phyloP scores from a whole-genome alignment of 2,888 invertebrate genomes.

The Brenthis daphne region DNA sequence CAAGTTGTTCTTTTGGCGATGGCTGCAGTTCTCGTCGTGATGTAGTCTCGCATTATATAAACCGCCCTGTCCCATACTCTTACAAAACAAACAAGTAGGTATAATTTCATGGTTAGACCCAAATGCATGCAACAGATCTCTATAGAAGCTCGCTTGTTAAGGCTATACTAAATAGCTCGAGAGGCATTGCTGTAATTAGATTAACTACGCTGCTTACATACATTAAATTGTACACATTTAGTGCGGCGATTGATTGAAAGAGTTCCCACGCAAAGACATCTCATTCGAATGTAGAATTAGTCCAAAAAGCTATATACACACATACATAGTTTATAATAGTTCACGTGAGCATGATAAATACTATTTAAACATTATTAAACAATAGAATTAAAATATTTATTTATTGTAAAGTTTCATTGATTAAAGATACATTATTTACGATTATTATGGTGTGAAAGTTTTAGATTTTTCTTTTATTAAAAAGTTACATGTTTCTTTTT shows the following conservation, averaged over 20 bases:
- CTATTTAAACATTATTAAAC: too few species aligned
- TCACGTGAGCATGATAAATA: too few species aligned
- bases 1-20: too few species aligned
- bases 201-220: neutral
- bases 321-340: too few species aligned
- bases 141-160: conserved; percentile 39
- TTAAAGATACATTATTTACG: too few species aligned
- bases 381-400: too few species aligned
- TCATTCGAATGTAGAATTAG: neutral
- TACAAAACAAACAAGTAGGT: conserved; percentile 39
- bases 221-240: neutral
- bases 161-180: conserved; percentile 7
- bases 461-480: too few species aligned
- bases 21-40: too few species aligned
- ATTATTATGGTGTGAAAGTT: too few species aligned
- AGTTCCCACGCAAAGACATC: neutral
- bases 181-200: conserved; percentile 11
- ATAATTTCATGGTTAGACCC: conserved; percentile 41
- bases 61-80: conserved; percentile 31
- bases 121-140: conserved; percentile 46
- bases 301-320: too few species aligned
- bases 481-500: too few species aligned
- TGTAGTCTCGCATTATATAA: neutral
- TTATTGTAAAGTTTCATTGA: too few species aligned
- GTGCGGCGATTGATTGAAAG: neutral